phyloP scores from a whole-genome alignment of 1,140 invertebrate genomes.

The Procambarus virginalis region DNA sequence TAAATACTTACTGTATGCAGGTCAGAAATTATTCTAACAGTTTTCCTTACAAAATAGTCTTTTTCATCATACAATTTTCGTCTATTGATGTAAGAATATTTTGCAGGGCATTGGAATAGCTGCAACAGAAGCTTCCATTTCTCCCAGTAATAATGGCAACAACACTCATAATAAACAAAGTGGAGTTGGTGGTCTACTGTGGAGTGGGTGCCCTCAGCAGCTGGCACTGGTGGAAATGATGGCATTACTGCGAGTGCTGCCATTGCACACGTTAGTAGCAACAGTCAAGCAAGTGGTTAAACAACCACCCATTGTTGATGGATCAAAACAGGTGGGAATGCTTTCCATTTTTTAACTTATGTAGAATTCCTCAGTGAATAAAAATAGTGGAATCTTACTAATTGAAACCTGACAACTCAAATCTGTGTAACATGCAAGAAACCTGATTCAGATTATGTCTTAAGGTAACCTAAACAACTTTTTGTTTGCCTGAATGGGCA shows the following conservation, averaged over 20 bases:
- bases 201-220: conserved; percentile 75
- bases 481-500: too few species aligned
- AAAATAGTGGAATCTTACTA: too few species aligned
- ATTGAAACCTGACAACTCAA: too few species aligned
- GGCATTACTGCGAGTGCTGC: conserved; percentile 87
- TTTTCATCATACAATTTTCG: not conserved
- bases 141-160: not conserved
- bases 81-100: not conserved
- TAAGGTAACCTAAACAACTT: too few species aligned
- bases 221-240: conserved; percentile 87
- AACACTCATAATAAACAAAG: conserved; percentile 33
- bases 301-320: conserved; percentile 83
- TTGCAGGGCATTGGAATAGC: conserved; percentile 43
- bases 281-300: conserved; percentile 88
- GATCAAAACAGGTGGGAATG: conserved; percentile 74
- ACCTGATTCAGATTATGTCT: too few species aligned
- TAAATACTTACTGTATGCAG: too few species aligned
- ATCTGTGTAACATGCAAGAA: too few species aligned
- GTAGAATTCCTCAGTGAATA: too few species aligned
- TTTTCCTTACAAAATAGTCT: too few species aligned
- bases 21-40: too few species aligned
- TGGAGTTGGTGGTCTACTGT: conserved; percentile 44
- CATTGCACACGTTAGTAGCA: conserved; percentile 89
- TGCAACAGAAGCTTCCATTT: not conserved
- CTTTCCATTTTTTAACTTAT: too few species aligned